phyloP scores from a whole-genome alignment of 1,140 invertebrate genomes.

The Geopemphigus sp. region DNA sequence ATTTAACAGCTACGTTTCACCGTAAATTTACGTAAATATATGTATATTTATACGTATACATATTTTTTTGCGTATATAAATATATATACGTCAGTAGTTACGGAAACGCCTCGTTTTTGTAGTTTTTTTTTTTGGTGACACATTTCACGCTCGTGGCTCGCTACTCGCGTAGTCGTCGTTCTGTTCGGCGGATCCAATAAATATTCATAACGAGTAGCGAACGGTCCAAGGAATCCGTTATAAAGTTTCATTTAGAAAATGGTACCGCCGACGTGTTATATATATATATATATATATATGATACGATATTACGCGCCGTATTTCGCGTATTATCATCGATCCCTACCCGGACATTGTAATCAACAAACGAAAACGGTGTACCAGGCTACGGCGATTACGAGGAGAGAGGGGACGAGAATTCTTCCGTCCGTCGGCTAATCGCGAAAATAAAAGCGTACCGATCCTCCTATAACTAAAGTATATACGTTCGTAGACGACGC shows the following conservation, averaged over 20 bases:
- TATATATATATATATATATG: background rate
- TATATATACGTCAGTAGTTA: background rate
- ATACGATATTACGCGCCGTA: background rate
- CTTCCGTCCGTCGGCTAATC: background rate
- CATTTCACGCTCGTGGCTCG: too few species aligned
- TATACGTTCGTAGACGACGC: too few species aligned
- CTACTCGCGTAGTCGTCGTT: too few species aligned
- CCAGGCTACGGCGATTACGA: too few species aligned
- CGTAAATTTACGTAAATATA: too few species aligned
- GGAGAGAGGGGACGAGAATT: too few species aligned
- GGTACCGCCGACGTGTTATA: background rate
- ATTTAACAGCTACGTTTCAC: background rate
- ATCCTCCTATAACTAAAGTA: too few species aligned
- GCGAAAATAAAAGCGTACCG: background rate
- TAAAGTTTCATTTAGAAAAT: conserved; percentile 32
- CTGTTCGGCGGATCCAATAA: conserved; percentile 8
- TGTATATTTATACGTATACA: too few species aligned
- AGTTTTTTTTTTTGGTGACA: conserved; percentile 6
- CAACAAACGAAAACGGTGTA: background rate
- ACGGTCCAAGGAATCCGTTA: conserved; percentile 6
- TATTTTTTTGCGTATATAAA: background rate
- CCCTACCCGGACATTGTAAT: background rate
- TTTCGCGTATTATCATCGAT: background rate
- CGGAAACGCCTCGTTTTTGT: background rate
- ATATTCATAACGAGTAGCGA: conserved; percentile 25